Conservation (phyloP, 2,113 vertebrate species). For the Prunella himalayana region DNA sequence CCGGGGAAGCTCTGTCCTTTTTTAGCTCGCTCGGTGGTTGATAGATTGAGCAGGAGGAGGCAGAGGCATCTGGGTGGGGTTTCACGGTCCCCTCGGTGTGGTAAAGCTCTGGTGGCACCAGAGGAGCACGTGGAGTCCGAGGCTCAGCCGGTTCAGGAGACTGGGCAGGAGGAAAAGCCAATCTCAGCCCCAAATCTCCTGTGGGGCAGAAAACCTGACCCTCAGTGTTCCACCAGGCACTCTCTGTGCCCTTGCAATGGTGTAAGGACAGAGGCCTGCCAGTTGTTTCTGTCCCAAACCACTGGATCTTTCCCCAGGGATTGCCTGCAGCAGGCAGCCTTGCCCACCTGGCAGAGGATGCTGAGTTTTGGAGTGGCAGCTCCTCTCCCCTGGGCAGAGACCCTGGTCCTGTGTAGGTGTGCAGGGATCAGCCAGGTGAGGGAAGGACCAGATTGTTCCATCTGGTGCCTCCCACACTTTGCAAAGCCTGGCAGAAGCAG, state of each 20-base stretch:
- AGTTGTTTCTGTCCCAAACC: not conserved
- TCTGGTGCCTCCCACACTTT: not conserved
- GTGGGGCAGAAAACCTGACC: not conserved
- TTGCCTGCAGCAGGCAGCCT: not conserved
- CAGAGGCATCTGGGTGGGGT: not conserved
- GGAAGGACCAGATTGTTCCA: not conserved
- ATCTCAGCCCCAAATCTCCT: not conserved
- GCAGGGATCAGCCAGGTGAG: not conserved
- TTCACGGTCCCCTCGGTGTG: not conserved
- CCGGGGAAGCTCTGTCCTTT: not conserved
- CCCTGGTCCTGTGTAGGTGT: rapidly evolving
- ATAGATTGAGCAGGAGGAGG: not conserved
- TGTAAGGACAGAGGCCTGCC: not conserved
- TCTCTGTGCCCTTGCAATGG: not conserved
- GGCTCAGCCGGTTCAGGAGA: not conserved
- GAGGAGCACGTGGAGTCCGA: rapidly evolving
- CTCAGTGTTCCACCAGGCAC: not conserved
- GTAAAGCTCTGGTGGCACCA: not conserved
- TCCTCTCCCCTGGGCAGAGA: not conserved
- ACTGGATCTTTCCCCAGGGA: rapidly evolving
- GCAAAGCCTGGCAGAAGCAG: not conserved
- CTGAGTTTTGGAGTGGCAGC: not conserved
- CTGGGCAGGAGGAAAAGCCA: not conserved
- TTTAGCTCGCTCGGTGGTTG: not conserved
- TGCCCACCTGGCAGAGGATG: not conserved